Conservation (phyloP, 2,113 vertebrate genomes). For the Takifugu bimaculatus region DNA sequence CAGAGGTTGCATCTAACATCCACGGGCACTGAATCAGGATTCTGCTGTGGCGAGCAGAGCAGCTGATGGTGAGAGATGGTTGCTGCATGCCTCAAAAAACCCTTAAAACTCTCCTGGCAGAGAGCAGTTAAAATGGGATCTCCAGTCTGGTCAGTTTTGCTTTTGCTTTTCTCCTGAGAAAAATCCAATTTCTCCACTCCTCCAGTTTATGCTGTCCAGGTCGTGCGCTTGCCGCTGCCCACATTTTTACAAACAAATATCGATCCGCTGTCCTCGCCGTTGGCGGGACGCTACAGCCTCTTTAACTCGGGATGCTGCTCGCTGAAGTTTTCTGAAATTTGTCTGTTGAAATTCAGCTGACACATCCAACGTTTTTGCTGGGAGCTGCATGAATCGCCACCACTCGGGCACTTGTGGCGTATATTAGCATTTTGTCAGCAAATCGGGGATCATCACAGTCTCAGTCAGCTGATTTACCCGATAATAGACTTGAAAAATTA, state of each 20-base stretch:
- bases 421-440: neutral
- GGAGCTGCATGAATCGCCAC: neutral
- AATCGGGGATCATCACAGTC: neutral
- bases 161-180: neutral
- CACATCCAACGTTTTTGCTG: neutral
- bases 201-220: slow-evolving; percentile 13
- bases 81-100: too few relatives aligned
- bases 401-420: neutral
- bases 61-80: too few relatives aligned
- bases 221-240: slow-evolving; percentile 17
- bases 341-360: neutral
- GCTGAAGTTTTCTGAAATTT: neutral
- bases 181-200: slow-evolving; percentile 5
- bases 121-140: too few relatives aligned
- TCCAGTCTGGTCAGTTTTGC: neutral
- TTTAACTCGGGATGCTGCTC: neutral
- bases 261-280: slow-evolving; percentile 9
- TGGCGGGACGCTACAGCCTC: neutral
- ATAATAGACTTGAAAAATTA: neutral
- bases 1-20: too few relatives aligned
- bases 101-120: too few relatives aligned
- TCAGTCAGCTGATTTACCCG: neutral
- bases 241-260: slow-evolving; percentile 31
- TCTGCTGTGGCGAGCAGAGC: too few relatives aligned
- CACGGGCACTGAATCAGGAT: too few relatives aligned